These are phyloP conservation scores for Chelon labrosus DNA, from an alignment of 2,797 vertebrate species.

Conservation along the genomic window DNA sequence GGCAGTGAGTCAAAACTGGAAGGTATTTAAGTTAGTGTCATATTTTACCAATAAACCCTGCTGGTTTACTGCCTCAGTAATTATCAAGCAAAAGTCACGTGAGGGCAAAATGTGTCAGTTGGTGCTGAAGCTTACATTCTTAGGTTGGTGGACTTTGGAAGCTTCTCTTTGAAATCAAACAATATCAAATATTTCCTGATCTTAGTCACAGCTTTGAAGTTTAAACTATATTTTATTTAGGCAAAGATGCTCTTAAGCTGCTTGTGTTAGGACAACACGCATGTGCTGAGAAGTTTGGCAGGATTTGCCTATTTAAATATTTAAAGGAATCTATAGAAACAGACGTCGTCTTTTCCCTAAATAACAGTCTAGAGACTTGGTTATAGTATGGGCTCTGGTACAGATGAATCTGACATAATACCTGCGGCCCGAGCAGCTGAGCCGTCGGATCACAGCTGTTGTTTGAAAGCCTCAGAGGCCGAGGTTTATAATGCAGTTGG, in stretches of 20 bases:
- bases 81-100: neutral
- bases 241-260: conserved; percentile 1
- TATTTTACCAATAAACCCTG: too few species aligned
- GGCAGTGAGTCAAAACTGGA: too few species aligned
- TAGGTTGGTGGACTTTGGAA: neutral
- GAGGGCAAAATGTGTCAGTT: neutral
- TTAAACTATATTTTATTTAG: neutral
- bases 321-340: neutral
- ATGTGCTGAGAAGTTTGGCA: neutral
- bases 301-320: neutral
- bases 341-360: neutral
- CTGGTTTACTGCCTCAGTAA: too few species aligned
- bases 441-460: conserved; percentile 35
- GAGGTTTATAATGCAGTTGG: conserved; percentile 25
- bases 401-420: neutral
- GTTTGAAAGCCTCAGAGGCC: neutral
- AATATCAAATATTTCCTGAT: conserved; percentile 9
- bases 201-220: neutral
- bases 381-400: neutral
- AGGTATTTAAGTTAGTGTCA: neutral
- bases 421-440: neutral
- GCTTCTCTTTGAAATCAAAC: neutral
- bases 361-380: neutral
- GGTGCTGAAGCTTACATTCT: too few species aligned
- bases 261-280: neutral